phyloP scores from a whole-genome alignment of 2,797 vertebrate species.

The Parauchenoglanis ngamensis region DNA sequence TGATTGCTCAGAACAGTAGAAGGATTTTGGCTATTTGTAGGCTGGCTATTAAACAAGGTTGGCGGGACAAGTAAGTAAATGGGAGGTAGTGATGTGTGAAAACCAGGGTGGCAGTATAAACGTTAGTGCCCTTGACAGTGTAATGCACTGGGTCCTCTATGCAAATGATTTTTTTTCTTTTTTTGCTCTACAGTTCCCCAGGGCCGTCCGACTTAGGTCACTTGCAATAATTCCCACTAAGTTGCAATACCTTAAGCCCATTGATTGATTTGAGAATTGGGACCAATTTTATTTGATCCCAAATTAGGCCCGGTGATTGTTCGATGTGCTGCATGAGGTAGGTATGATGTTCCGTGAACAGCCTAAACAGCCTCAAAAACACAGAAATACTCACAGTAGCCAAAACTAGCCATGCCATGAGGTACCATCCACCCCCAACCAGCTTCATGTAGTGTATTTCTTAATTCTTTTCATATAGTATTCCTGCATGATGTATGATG shows the following conservation, averaged over 20 bases:
- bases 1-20: background rate
- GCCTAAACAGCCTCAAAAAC: background rate
- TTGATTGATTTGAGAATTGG: background rate
- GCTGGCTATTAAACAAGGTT: background rate
- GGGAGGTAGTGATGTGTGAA: background rate
- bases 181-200: background rate
- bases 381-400: background rate
- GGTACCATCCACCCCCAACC: background rate
- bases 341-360: background rate
- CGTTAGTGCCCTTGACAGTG: background rate
- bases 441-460: background rate
- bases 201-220: background rate
- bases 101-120: background rate
- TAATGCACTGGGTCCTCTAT: background rate
- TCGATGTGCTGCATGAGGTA: background rate
- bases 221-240: background rate
- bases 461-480: background rate
- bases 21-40: background rate
- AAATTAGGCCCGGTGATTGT: background rate
- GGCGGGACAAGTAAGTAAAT: background rate
- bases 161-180: background rate
- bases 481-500: background rate
- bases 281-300: background rate
- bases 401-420: background rate
- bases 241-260: background rate